phyloP scores from a whole-genome alignment of 2,888 invertebrate genomes.

The Xylocampa areola region DNA sequence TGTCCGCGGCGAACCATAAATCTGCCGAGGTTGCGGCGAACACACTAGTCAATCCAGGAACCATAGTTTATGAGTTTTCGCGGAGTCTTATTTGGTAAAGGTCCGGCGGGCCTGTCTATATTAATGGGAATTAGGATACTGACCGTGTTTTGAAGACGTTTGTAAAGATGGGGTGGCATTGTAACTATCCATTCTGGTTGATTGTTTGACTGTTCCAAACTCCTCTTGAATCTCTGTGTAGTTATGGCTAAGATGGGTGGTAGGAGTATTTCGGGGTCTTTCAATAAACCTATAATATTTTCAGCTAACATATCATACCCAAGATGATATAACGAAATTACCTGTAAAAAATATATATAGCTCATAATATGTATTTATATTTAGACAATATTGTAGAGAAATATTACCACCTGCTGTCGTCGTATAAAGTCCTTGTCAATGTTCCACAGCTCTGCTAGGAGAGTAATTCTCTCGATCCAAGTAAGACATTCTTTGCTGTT shows the following conservation, averaged over 20 bases:
- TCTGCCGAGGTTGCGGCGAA: too few relatives aligned
- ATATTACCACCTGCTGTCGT: conserved; percentile 92
- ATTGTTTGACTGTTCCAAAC: conserved; percentile 90
- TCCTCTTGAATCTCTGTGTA: conserved; percentile 94
- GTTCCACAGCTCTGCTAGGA: conserved; percentile 94
- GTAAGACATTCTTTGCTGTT: conserved; percentile 79
- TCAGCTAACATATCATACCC: conserved; percentile 91
- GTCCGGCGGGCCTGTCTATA: too few relatives aligned
- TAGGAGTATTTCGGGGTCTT: conserved; percentile 92
- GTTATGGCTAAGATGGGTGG: conserved; percentile 93
- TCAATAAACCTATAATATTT: conserved; percentile 91
- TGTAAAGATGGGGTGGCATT: conserved; percentile 93
- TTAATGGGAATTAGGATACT: conserved; percentile 34
- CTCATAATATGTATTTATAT: not conserved
- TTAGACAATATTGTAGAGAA: not conserved
- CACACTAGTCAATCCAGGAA: too few relatives aligned
- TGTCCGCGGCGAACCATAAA: too few relatives aligned
- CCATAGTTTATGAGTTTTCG: too few relatives aligned
- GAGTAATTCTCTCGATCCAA: conserved; percentile 93
- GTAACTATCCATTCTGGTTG: conserved; percentile 92
- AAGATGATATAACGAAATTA: conserved; percentile 90
- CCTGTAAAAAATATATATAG: conserved; percentile 78
- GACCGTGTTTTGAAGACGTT: conserved; percentile 93
- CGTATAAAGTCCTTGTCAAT: conserved; percentile 93
- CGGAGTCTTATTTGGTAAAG: too few relatives aligned